These are phyloP conservation scores for Alethe diademata DNA, from an alignment of 2,113 vertebrate species.

Conservation along the genomic window DNA sequence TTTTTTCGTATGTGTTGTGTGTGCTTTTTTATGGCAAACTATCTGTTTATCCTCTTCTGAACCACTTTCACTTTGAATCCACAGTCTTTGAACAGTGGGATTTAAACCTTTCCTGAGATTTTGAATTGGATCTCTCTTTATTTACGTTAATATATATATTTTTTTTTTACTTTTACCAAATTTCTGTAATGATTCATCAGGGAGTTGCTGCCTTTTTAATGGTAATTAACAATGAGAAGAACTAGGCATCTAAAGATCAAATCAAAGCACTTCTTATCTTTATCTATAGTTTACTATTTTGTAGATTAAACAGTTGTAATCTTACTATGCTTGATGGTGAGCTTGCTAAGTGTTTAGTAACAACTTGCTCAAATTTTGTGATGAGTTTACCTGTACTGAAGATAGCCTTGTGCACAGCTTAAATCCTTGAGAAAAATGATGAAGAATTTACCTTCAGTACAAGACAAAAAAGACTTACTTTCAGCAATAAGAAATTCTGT, in stretches of 20 bases:
- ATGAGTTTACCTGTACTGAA: background rate
- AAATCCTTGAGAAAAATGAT: background rate
- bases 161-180: background rate
- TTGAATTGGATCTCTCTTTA: background rate
- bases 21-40: background rate
- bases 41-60: background rate
- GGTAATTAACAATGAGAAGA: background rate
- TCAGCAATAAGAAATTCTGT: background rate
- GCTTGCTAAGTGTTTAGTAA: background rate
- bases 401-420: background rate
- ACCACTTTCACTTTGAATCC: background rate
- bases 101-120: background rate
- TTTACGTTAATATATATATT: background rate
- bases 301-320: background rate
- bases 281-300: background rate
- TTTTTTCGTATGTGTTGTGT: background rate
- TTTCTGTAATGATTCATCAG: background rate
- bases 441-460: background rate
- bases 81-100: background rate
- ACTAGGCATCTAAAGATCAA: background rate
- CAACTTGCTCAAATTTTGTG: background rate
- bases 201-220: background rate
- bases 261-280: background rate
- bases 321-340: background rate
- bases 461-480: background rate